Percentiles rank a stretch among this genome's conserved stretches.
Conservation (phyloP, 2,113 vertebrate species). For the Ceyx melanurus region DNA sequence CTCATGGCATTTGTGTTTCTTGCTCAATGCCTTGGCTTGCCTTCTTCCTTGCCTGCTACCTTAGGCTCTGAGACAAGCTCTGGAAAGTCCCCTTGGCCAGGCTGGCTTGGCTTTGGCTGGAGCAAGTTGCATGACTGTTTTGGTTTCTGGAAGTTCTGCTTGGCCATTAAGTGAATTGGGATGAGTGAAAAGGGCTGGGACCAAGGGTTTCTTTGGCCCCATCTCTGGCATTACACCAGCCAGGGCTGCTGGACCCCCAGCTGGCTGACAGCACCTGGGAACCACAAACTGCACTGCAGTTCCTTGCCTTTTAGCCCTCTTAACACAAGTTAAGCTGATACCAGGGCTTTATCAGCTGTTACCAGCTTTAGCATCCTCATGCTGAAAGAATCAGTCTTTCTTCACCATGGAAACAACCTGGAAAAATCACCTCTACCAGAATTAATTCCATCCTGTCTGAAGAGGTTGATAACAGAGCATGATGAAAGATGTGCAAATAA, state of each 20-base stretch:
- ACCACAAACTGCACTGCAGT: neutral
- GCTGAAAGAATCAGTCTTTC: neutral
- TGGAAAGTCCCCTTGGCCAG: constrained; percentile 34
- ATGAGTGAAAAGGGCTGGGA: neutral
- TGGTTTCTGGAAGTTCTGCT: neutral
- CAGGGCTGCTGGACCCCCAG: neutral
- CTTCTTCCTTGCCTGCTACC: neutral
- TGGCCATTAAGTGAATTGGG: neutral
- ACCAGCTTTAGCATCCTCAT: neutral
- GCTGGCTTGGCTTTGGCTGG: neutral
- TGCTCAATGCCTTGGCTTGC: constrained; percentile 32
- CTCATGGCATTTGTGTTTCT: neutral
- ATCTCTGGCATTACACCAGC: neutral
- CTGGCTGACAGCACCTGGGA: neutral
- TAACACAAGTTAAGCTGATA: neutral
- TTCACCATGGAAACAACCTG: neutral
- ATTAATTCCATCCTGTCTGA: neutral
- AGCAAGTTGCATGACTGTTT: neutral
- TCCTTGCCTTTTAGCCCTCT: neutral
- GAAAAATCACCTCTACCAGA: neutral
- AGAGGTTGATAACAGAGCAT: neutral
- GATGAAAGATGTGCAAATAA: neutral
- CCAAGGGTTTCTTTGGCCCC: neutral
- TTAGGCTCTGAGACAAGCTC: neutral
- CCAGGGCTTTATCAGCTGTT: neutral